Percentiles rank a stretch among this genome's conserved stretches.
Evolutionary conservation across 2,888 invertebrate genomes (phyloP).

Genomic region (Abscondita cerata): DNA sequence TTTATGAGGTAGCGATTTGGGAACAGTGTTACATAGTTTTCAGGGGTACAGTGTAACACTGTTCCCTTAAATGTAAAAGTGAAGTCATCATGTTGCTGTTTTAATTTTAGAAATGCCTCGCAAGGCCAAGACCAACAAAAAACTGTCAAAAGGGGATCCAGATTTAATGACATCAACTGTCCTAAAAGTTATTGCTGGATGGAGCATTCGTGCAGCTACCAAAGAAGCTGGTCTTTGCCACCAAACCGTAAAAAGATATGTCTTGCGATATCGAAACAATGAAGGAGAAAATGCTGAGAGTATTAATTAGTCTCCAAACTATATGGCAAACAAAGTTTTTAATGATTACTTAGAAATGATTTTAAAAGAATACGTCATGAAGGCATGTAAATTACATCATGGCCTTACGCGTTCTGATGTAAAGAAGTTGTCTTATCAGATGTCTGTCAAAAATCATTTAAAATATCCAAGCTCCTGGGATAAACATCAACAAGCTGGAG

Average conservation of each 20-base stretch:
- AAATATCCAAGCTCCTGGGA: neutral
- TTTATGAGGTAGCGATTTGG: too few relatives aligned
- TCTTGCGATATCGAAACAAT: too few relatives aligned
- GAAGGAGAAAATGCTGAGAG: too few relatives aligned
- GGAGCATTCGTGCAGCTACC: neutral
- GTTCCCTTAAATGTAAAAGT: neutral
- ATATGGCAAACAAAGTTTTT: neutral
- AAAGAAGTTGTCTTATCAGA: neutral
- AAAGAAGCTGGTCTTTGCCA: neutral
- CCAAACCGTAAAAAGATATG: neutral
- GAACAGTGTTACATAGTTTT: neutral
- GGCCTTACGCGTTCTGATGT: neutral
- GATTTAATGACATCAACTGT: neutral
- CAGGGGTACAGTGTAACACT: neutral
- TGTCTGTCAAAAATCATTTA: neutral
- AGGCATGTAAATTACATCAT: neutral
- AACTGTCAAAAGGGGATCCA: neutral
- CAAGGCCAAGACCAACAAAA: neutral
- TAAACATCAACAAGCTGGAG: neutral
- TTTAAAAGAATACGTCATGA: neutral
- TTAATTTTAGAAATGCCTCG: neutral
- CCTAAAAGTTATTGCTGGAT: neutral
- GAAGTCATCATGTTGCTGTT: neutral
- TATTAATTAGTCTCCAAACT: neutral
- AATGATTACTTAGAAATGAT: neutral